These are phyloP conservation scores for Redunca redunca DNA, from an alignment of 2,113 vertebrate species.

Conservation along the genomic window DNA sequence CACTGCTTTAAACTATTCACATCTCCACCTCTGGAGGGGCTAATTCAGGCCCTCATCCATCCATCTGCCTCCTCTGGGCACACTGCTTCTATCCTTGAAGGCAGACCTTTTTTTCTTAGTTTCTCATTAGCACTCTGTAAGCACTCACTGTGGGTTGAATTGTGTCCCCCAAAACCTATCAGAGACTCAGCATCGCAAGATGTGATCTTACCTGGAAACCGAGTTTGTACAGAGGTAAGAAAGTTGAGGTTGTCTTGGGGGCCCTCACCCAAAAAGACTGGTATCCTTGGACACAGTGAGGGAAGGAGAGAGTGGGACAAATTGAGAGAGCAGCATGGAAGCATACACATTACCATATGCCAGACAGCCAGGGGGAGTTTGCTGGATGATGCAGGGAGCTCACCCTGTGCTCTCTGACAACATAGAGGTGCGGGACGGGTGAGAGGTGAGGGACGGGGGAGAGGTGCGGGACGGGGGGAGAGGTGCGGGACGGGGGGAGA, in stretches of 20 bases:
- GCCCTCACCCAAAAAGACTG: background rate
- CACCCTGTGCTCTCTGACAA: background rate
- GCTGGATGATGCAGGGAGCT: background rate
- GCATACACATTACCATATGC: background rate
- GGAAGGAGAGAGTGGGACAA: background rate
- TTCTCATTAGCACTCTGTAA: background rate
- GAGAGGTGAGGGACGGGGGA: no score
- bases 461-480: fast-evolving
- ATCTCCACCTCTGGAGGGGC: background rate
- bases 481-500: no score
- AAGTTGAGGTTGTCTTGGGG: background rate
- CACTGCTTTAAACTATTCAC: background rate
- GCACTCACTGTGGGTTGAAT: fast-evolving
- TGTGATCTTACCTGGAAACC: background rate
- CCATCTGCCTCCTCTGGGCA: background rate
- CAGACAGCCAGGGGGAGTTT: background rate
- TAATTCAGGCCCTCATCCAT: background rate
- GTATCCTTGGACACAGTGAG: background rate
- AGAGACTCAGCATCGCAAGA: background rate
- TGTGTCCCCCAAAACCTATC: background rate
- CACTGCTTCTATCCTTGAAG: background rate
- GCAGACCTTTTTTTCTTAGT: background rate
- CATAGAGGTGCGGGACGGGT: fast-evolving
- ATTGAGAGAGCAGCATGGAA: background rate
- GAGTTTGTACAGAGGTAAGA: background rate